phyloP scores from a whole-genome alignment of 1,140 invertebrate species.

The Physella acuta region DNA sequence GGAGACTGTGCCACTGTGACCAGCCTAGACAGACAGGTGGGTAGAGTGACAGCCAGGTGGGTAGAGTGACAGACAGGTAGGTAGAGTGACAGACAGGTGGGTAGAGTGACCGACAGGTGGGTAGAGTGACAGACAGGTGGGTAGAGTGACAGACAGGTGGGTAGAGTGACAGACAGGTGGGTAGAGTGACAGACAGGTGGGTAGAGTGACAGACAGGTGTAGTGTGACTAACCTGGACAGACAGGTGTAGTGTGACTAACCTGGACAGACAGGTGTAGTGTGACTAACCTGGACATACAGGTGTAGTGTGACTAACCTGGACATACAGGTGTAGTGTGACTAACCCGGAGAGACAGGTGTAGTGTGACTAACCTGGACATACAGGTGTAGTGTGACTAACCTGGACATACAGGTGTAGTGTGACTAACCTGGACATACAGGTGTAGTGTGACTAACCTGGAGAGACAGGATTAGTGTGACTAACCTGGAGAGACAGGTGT shows the following conservation, averaged over 20 bases:
- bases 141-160: not conserved
- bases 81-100: not conserved
- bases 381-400: too few relatives aligned
- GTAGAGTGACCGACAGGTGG: not conserved
- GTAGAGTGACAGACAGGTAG: not conserved
- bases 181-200: not conserved
- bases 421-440: too few relatives aligned
- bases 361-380: too few relatives aligned
- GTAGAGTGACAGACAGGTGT: not conserved
- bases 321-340: too few relatives aligned
- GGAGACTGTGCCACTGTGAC: not conserved
- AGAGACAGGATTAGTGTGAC: too few relatives aligned
- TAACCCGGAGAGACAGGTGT: too few relatives aligned
- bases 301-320: too few relatives aligned
- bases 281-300: too few relatives aligned
- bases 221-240: not conserved
- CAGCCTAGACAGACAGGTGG: not conserved
- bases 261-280: not conserved
- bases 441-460: too few relatives aligned
- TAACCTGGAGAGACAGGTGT: too few relatives aligned
- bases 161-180: slow-evolving; percentile 3
- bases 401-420: too few relatives aligned
- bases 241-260: not conserved
- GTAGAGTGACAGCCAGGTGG: not conserved
- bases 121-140: not conserved